Base-by-base conservation (phyloP, 2,888 invertebrate species). In the Lasioglossum calceatum region DNA sequence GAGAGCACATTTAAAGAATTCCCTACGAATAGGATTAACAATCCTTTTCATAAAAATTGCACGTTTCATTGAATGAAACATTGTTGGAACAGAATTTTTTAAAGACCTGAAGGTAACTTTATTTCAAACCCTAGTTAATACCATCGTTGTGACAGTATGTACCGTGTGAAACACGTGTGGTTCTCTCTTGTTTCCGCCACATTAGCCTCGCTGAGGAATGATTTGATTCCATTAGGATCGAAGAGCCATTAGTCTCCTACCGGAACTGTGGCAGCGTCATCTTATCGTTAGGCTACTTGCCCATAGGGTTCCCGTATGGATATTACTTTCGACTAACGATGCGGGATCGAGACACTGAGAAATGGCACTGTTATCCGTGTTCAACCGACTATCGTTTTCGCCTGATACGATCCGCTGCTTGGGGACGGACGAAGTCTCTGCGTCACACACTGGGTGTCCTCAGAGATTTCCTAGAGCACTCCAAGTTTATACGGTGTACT, bases 161-260 rank as follows among this genome's bases (percentile, higher is more conserved):
- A 10, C 27, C 5, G 27, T 5, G 4, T 0, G 27, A 14, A 27
- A 27, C 61, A 32, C 64, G 32, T 32, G 16, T 19, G 14, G 64
- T 5, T 7, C 64, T 16, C 16, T 64, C 32, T 64, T 2, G 32
- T 64, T 64, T 64, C 64, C 16, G 7, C 27, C 2, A 7, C 88
- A 80, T 89, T 84, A 84, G 36, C 54, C 39, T 64, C 14, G 44
- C 23, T n/a, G 39, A 19, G 58, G 71, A 47, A 76, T 77, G 44
- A 84, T 86, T 82, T 36, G 58, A 82, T 80, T 84, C 58, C 36
- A 61, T 50, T 73, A 50, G 32, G 64, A 42, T 42, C 79, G 58
- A n/a, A 19, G 79, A 44, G 77, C 82, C 86, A 86, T 89, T 82
- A 88, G 77, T 77, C 70, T 64, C 19, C 16, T 79, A 23, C 32